Conservation (phyloP, 1,140 invertebrate genomes). For the Nautilus pompilius region DNA sequence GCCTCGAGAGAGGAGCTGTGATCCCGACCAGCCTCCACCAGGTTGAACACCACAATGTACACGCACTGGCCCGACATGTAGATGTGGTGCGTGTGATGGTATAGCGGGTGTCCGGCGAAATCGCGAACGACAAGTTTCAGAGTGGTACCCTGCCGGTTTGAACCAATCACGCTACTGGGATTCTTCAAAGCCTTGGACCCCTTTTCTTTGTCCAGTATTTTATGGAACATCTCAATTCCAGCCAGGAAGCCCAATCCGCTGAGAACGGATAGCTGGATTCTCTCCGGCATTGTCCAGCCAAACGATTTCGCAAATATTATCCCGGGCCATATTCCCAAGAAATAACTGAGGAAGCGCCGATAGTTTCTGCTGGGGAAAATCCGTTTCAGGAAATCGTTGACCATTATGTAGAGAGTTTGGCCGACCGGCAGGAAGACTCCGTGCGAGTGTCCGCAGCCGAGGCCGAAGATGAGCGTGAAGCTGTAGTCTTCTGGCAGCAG, state of each 20-base stretch:
- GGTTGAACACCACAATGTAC: constrained; percentile 25
- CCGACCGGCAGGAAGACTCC: constrained; percentile 16
- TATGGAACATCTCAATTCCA: constrained; percentile 15
- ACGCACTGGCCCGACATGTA: constrained; percentile 31
- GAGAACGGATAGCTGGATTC: not conserved
- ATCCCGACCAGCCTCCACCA: constrained; percentile 20
- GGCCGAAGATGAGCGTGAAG: constrained; percentile 16
- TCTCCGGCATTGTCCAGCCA: constrained; percentile 8
- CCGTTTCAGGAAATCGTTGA: constrained; percentile 15
- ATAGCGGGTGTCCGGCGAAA: constrained; percentile 29
- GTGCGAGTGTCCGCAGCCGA: constrained; percentile 18
- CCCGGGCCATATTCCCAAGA: constrained; percentile 16
- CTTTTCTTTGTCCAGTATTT: constrained; percentile 10
- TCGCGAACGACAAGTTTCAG: constrained; percentile 25
- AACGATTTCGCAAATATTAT: constrained; percentile 4
- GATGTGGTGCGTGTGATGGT: constrained; percentile 28
- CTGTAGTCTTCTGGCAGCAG: constrained; percentile 5
- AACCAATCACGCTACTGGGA: constrained; percentile 16
- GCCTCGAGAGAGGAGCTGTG: constrained; percentile 12
- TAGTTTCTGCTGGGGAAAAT: not conserved
- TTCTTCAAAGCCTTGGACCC: constrained; percentile 10
- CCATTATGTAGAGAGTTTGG: constrained; percentile 8
- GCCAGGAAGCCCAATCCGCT: not conserved
- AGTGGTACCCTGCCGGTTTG: constrained; percentile 9
- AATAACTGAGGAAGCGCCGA: constrained; percentile 12